These are phyloP conservation scores for Diuraphis noxia DNA, from an alignment of 1,140 invertebrate species.

Conservation along the genomic window DNA sequence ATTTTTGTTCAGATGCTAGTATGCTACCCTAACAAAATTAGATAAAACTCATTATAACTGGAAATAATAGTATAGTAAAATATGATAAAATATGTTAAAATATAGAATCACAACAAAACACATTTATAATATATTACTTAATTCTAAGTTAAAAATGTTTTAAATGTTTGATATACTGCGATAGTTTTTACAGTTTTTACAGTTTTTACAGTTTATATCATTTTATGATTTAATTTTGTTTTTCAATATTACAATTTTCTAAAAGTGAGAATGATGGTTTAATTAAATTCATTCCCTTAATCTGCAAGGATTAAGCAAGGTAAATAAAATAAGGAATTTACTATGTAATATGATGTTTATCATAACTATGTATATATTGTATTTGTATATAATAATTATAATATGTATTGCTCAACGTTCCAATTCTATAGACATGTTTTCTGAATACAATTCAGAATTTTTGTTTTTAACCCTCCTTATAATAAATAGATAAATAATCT, in stretches of 20 bases:
- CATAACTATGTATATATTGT: too few relatives aligned
- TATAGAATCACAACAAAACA: too few relatives aligned
- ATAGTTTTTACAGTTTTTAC: background rate
- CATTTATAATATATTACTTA: too few relatives aligned
- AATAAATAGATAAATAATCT: background rate
- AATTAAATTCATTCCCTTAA: background rate
- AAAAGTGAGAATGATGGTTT: background rate
- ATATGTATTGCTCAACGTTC: background rate
- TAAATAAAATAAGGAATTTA: background rate
- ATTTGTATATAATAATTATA: too few relatives aligned
- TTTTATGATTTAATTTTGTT: background rate
- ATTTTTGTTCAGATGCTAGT: background rate
- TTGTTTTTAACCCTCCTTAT: background rate
- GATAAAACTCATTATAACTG: background rate
- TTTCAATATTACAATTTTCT: background rate
- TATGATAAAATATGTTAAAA: too few relatives aligned
- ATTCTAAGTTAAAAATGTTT: background rate
- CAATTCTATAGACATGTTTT: slow-evolving; percentile 13
- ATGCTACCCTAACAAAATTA: background rate
- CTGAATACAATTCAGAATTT: background rate
- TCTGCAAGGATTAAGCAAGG: background rate
- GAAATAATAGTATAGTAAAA: background rate
- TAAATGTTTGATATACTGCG: background rate
- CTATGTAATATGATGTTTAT: background rate
- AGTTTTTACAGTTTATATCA: background rate